A percentile compares a stretch with the other conserved stretches of the same genome.
These are phyloP conservation scores for Ranitomeya variabilis DNA, from an alignment of 2,113 vertebrate genomes.

Conservation along the genomic window DNA sequence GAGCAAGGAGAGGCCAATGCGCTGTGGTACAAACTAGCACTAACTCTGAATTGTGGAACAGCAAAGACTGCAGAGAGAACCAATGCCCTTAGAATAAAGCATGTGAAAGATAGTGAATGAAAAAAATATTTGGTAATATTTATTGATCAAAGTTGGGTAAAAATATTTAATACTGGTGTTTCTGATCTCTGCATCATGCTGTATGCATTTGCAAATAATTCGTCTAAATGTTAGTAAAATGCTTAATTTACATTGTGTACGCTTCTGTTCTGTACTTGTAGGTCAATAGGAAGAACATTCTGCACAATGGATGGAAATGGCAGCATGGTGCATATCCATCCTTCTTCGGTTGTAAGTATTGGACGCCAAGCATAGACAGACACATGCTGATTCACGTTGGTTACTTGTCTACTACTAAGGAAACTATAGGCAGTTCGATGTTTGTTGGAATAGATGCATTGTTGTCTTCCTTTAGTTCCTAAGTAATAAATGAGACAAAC, in stretches of 20 bases:
- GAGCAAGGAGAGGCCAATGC: too few relatives aligned
- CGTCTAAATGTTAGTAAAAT: neutral
- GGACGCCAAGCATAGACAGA: neutral
- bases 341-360: conserved; percentile 88
- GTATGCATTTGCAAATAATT: neutral
- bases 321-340: conserved; percentile 91
- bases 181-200: neutral
- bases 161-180: neutral
- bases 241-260: neutral
- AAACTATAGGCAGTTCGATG: neutral
- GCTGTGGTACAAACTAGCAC: too few relatives aligned
- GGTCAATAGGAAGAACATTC: conserved; percentile 89
- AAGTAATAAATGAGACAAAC: too few relatives aligned
- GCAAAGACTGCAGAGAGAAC: too few relatives aligned
- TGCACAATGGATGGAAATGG: conserved; percentile 98
- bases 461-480: neutral
- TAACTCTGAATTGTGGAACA: too few relatives aligned
- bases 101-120: too few relatives aligned
- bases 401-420: neutral
- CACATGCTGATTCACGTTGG: neutral
- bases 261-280: conserved; percentile 61
- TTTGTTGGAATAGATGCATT: neutral
- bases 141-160: neutral
- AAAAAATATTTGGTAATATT: too few relatives aligned
- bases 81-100: too few relatives aligned